Percentiles rank a stretch among this genome's conserved stretches.
Evolutionary conservation across 2,888 invertebrate genomes (phyloP).

Genomic region (Helobdella robusta): DNA sequence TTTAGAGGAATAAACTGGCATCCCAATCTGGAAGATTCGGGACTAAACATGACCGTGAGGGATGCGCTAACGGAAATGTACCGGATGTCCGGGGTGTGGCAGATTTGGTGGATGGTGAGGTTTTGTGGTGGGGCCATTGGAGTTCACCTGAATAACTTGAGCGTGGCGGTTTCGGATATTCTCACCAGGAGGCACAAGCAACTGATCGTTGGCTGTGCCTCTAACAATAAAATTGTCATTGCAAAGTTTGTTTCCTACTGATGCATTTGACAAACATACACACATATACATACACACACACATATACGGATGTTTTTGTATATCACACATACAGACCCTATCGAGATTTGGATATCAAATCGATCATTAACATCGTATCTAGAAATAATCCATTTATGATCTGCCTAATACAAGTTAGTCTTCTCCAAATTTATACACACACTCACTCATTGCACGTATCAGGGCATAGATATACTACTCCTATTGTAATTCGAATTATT

Average conservation of each 20-base stretch:
- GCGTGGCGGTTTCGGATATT: conserved; percentile 3
- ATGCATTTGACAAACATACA: no score
- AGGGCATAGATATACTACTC: no score
- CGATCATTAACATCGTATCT: conserved; percentile 20
- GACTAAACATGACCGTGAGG: no score
- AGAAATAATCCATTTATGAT: conserved; percentile 21
- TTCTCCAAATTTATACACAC: background rate
- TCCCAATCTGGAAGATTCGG: no score
- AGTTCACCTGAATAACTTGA: conserved; percentile 10
- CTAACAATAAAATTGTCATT: conserved; percentile 24
- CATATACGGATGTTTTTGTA: no score
- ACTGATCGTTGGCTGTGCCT: conserved; percentile 15
- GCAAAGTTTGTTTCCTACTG: conserved; percentile 17
- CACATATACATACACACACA: no score
- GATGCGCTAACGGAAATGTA: conserved; percentile 9
- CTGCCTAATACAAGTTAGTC: conserved; percentile 16
- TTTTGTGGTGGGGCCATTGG: conserved; percentile 10
- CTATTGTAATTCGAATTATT: no score
- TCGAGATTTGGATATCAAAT: conserved; percentile 18
- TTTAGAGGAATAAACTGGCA: background rate
- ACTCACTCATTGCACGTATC: no score
- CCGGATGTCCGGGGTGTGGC: conserved; percentile 5
- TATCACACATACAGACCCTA: no score
- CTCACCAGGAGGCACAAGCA: conserved; percentile 13
- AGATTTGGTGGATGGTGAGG: conserved; percentile 24